Base-by-base conservation (phyloP, 2,888 invertebrate species). In the Trissonchulus sp. region DNA sequence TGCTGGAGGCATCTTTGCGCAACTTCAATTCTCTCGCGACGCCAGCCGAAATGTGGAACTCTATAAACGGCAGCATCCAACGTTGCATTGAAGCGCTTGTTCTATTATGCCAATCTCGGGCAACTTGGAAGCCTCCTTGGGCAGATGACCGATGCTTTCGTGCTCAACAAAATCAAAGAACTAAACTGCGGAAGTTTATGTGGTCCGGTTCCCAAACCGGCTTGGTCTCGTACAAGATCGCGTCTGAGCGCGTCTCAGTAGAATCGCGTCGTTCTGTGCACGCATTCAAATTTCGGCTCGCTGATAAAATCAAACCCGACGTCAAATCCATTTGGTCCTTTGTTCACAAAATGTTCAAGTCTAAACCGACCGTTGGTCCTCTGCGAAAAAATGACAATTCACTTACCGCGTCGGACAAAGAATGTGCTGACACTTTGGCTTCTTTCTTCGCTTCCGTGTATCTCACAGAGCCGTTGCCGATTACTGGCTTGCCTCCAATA, bases 121-220 rank as follows among this genome's bases (percentile, higher is more conserved):
- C 60, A 18, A 60, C 60, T 18, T 60, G 60, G 18, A 60, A 60
- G n/a, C 60, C n/a, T 18, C 60, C 60, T n/a, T 60, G 60, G 60
- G 60, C 60, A 60, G 60, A 60, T 60, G 18, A 18, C 60, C 60
- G 60, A 18, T 60, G 60, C 60, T 60, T 60, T n/a, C 60, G 60
- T n/a, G 60, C 60, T 60, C n/a, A 18, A 60, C 60, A 60, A 60
- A 18, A n/a, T 18, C 60, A 60, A 60, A 60, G 60, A n/a, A 60
- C 60, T 18, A 60, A 60, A n/a, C 60, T 60, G 18, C 18, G n/a
- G n/a, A 60, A 60, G n/a, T 60, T 60, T 60, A 18, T 18, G 60
- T n/a, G 60, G n/a, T 60, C 60, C n/a, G 60, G 60, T n/a, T 18
- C 18, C 60, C 60, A 60, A 60, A n/a, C 18, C 18, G 60, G n/a